These are phyloP conservation scores for Cyrtorhinus lividipennis DNA, from an alignment of 1,140 invertebrate species.

Conservation along the genomic window DNA sequence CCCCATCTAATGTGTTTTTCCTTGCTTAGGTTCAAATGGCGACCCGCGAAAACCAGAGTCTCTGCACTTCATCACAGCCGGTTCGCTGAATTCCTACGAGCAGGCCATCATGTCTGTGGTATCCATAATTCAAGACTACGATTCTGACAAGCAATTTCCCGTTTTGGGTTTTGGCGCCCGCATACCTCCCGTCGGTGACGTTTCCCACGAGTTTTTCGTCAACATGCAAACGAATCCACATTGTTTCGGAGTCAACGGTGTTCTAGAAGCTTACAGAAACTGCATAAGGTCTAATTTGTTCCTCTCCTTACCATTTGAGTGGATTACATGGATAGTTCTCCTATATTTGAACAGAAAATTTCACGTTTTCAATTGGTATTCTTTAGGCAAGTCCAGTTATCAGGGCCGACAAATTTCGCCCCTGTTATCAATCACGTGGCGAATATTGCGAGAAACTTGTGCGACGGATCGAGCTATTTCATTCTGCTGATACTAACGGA, in stretches of 20 bases:
- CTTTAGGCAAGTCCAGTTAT: slow-evolving; percentile 38
- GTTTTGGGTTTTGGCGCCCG: slow-evolving; percentile 41
- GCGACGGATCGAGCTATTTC: slow-evolving; percentile 43
- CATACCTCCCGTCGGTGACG: slow-evolving; percentile 35
- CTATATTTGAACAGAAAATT: too few species aligned
- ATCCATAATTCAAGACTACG: slow-evolving; percentile 50
- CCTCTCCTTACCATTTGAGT: too few species aligned
- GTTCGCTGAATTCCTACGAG: slow-evolving; percentile 39
- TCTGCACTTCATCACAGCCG: slow-evolving; percentile 39
- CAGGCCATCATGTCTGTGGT: slow-evolving; percentile 42
- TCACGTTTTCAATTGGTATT: background rate
- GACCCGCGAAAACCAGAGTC: slow-evolving; percentile 38
- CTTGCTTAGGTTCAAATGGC: slow-evolving; percentile 46
- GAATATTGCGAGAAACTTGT: slow-evolving; percentile 32
- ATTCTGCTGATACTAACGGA: slow-evolving; percentile 53
- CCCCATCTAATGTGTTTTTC: background rate
- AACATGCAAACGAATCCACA: slow-evolving; percentile 44
- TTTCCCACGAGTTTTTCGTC: slow-evolving; percentile 43
- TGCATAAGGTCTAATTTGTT: slow-evolving; percentile 30
- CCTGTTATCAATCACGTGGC: slow-evolving; percentile 45
- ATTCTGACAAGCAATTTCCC: slow-evolving; percentile 39
- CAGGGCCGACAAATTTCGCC: slow-evolving; percentile 51
- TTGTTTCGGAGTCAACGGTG: slow-evolving; percentile 34
- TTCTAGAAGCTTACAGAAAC: slow-evolving; percentile 30
- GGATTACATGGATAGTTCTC: too few species aligned